Conservation (phyloP, 2,888 invertebrate species). For the Apomyelois bistriatella region DNA sequence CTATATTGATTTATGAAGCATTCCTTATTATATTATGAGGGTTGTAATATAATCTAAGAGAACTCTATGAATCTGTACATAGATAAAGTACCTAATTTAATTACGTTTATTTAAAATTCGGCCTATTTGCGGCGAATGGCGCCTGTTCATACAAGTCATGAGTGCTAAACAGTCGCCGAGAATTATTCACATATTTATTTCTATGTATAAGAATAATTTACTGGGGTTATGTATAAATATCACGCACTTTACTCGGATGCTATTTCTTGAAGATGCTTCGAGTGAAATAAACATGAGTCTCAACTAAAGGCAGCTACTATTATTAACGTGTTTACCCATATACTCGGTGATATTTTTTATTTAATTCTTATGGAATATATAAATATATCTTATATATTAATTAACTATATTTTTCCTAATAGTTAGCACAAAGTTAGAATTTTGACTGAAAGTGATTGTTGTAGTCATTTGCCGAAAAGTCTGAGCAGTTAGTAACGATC, state of each 20-base stretch:
- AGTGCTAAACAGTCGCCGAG: constrained; percentile 14
- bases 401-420: constrained; percentile 29
- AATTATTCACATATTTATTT: background rate
- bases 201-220: constrained; percentile 17
- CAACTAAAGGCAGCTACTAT: constrained; percentile 68
- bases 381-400: constrained; percentile 19
- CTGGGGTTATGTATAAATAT: constrained; percentile 21
- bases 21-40: constrained; percentile 63
- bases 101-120: constrained; percentile 56
- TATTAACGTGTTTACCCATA: constrained; percentile 35
- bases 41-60: constrained; percentile 61
- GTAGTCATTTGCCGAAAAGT: constrained; percentile 57
- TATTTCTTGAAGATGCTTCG: constrained; percentile 34
- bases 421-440: constrained; percentile 45
- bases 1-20: constrained; percentile 57
- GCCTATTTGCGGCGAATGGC: constrained; percentile 56
- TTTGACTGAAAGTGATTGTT: constrained; percentile 55
- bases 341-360: constrained; percentile 23
- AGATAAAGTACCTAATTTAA: constrained; percentile 52
- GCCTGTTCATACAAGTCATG: constrained; percentile 25
- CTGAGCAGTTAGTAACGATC: constrained; percentile 42
- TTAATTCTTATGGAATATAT: constrained; percentile 25
- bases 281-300: constrained; percentile 41
- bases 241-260: constrained; percentile 21
- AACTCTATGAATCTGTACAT: constrained; percentile 61